These are phyloP conservation scores for Metopia argyrocephala DNA, from an alignment of 2,888 invertebrate genomes.

Conservation along the genomic window DNA sequence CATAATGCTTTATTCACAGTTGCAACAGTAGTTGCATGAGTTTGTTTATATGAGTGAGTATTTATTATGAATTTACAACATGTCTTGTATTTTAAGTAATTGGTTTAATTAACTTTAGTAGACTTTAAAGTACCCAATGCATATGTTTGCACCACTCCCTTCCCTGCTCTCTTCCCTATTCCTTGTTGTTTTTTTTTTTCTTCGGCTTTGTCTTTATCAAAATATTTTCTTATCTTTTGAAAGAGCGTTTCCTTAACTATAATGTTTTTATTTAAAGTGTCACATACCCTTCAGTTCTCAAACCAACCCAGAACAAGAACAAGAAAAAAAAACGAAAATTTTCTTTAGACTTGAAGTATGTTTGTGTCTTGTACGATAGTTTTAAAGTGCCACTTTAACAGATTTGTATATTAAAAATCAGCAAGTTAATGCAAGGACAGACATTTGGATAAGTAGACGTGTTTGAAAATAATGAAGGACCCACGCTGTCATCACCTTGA, in stretches of 20 bases:
- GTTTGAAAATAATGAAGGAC: slow-evolving; percentile 46
- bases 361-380: slow-evolving; percentile 41
- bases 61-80: slow-evolving; percentile 10
- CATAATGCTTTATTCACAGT: not conserved
- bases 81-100: slow-evolving; percentile 45
- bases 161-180: no score
- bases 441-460: not conserved
- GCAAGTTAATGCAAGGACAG: not conserved
- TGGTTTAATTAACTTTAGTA: slow-evolving; percentile 54
- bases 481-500: slow-evolving; percentile 63
- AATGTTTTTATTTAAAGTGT: slow-evolving; percentile 23
- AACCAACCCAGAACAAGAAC: not conserved
- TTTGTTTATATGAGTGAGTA: not conserved
- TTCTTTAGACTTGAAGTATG: slow-evolving; percentile 26
- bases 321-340: slow-evolving; percentile 11
- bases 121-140: not conserved
- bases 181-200: no score
- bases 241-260: not conserved
- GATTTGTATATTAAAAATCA: not conserved
- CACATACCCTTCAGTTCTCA: slow-evolving; percentile 4
- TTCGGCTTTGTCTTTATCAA: no score
- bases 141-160: no score
- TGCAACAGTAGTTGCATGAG: not conserved
- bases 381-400: slow-evolving; percentile 20
- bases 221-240: not conserved